A percentile compares a stretch with the other conserved stretches of the same genome.
Evolutionary conservation across 2,113 vertebrate genomes (phyloP).

Genomic region (Shinisaurus crocodilurus): DNA sequence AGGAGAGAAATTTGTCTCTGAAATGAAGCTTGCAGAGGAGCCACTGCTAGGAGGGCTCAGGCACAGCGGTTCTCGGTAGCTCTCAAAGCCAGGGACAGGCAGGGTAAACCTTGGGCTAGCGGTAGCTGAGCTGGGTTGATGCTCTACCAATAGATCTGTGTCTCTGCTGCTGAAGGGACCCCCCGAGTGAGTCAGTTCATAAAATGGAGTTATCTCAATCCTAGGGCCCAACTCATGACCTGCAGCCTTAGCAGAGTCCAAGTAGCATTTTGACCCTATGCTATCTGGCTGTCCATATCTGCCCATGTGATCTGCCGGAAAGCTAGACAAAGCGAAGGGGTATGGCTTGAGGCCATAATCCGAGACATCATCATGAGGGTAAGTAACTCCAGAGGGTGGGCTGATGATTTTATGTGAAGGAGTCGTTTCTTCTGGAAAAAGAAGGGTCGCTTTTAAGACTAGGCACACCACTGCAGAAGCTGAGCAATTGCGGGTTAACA

Average conservation of each 20-base stretch:
- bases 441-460: slow-evolving; percentile 86
- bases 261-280: slow-evolving; percentile 86
- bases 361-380: slow-evolving; percentile 83
- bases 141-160: slow-evolving; percentile 85
- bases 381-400: slow-evolving; percentile 86
- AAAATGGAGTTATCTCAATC: slow-evolving; percentile 97
- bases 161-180: slow-evolving; percentile 82
- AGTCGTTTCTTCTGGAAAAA: slow-evolving; percentile 93
- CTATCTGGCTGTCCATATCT: slow-evolving; percentile 87
- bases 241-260: slow-evolving; percentile 79
- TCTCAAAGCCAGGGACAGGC: slow-evolving; percentile 92
- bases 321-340: slow-evolving; percentile 78
- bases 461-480: slow-evolving; percentile 72
- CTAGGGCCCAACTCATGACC: slow-evolving; percentile 91
- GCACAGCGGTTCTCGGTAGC: slow-evolving; percentile 95
- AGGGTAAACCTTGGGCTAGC: slow-evolving; percentile 90
- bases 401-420: slow-evolving; percentile 87
- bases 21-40: slow-evolving; percentile 99
- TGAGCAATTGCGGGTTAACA: slow-evolving; percentile 72
- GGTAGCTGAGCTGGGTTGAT: slow-evolving; percentile 79
- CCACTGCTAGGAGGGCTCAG: slow-evolving; percentile 98
- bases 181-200: slow-evolving; percentile 91
- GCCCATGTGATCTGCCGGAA: slow-evolving; percentile 81
- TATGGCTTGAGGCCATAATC: slow-evolving; percentile 91
- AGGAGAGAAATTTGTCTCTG: slow-evolving; percentile 93